These are phyloP conservation scores for Conomelus anceps DNA, from an alignment of 2,888 invertebrate genomes.

Conservation along the genomic window DNA sequence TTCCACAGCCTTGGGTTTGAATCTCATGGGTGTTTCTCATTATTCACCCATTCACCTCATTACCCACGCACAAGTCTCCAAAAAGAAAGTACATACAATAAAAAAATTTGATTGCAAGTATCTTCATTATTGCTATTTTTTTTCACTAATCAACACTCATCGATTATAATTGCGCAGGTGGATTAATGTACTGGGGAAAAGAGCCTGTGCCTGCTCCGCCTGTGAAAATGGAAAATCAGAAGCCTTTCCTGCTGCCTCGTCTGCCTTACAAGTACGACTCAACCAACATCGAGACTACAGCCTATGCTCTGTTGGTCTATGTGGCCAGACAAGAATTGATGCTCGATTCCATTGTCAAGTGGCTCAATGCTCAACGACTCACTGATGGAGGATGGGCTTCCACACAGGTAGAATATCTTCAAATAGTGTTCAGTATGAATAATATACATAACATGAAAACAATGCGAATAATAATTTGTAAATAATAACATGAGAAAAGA, in stretches of 20 bases:
- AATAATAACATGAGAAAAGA: too few species aligned
- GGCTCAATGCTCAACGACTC: slow-evolving; percentile 81
- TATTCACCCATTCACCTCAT: too few species aligned
- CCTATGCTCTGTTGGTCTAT: slow-evolving; percentile 84
- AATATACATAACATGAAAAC: too few species aligned
- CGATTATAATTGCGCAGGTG: slow-evolving; percentile 52
- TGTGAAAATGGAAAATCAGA: slow-evolving; percentile 82
- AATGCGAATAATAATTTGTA: too few species aligned
- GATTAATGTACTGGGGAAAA: slow-evolving; percentile 79
- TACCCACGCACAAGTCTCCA: too few species aligned
- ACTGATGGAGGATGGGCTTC: slow-evolving; percentile 85
- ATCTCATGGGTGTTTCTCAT: too few species aligned
- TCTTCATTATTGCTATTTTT: neutral
- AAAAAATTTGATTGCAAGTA: too few species aligned
- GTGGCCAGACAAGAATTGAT: slow-evolving; percentile 75
- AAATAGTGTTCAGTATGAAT: neutral
- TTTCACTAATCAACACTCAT: too few species aligned
- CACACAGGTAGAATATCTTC: slow-evolving; percentile 53
- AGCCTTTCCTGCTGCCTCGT: slow-evolving; percentile 81
- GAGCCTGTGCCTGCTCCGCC: slow-evolving; percentile 73
- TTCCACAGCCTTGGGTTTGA: too few species aligned
- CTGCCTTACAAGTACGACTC: slow-evolving; percentile 83
- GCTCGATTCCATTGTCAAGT: slow-evolving; percentile 80
- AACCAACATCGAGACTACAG: slow-evolving; percentile 86
- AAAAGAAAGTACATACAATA: too few species aligned